Percentiles rank a stretch among this genome's conserved stretches.
Evolutionary conservation across 1,140 invertebrate species (phyloP).

Genomic region (Halictus rubicundus): DNA sequence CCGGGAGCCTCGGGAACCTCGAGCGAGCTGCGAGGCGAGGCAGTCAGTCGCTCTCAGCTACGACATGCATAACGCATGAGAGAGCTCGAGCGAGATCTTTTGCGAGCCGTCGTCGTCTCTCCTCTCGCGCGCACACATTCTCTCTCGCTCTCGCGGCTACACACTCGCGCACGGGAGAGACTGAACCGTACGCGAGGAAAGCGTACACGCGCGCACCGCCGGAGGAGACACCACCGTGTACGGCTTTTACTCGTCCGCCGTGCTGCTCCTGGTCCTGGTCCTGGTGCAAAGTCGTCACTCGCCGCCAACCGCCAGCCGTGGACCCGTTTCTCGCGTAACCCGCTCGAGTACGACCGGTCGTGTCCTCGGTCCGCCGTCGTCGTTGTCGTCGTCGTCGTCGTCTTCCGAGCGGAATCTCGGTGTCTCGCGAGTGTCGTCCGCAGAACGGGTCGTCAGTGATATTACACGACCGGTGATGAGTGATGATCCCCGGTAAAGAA

Average conservation of each 20-base stretch:
- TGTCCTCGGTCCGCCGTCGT: neutral
- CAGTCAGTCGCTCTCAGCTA: conserved; percentile 81
- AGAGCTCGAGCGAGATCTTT: conserved; percentile 72
- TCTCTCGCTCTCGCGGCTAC: conserved; percentile 19
- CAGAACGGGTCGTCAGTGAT: conserved; percentile 2
- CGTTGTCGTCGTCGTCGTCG: neutral
- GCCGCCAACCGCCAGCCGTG: neutral
- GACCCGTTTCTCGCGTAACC: conserved; percentile 13
- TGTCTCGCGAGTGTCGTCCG: neutral
- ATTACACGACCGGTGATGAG: conserved; percentile 35
- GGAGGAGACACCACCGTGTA: conserved; percentile 30
- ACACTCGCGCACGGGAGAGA: conserved; percentile 42
- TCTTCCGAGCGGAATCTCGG: neutral
- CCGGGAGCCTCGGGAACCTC: conserved; percentile 74
- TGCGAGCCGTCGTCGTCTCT: conserved; percentile 56
- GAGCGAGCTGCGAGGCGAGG: conserved; percentile 78
- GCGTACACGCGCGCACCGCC: conserved; percentile 42
- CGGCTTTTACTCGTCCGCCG: conserved; percentile 48
- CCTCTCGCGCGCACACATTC: conserved; percentile 53
- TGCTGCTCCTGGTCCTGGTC: conserved; percentile 1
- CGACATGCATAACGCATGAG: conserved; percentile 84
- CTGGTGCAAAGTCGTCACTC: conserved; percentile 15
- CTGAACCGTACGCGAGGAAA: conserved; percentile 45
- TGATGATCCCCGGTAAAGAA: conserved; percentile 46
- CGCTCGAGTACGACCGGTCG: conserved; percentile 26